Evolutionary conservation across 2,113 vertebrate species (phyloP).

Genomic region (Elgaria multicarinata): DNA sequence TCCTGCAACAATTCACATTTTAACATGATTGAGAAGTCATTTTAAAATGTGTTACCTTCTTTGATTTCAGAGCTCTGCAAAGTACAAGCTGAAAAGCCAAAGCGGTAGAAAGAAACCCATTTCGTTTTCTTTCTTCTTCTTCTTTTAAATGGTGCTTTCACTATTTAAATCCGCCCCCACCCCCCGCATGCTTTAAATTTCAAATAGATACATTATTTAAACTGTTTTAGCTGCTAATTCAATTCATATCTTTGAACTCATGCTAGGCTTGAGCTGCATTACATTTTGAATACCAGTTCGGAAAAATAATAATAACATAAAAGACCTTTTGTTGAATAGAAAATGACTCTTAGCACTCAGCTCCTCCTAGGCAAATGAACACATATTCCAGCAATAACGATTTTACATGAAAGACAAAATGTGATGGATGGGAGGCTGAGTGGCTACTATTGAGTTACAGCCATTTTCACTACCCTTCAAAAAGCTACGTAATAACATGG

Average conservation of each 20-base stretch:
- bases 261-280: constrained; percentile 24
- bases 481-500: constrained; percentile 35
- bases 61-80: not conserved
- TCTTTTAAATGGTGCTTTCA: not conserved
- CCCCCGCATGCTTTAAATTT: constrained; percentile 26
- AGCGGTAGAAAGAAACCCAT: constrained; percentile 33
- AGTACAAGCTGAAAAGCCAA: not conserved
- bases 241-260: constrained; percentile 56
- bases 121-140: not conserved
- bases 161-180: constrained; percentile 38
- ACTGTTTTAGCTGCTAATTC: constrained; percentile 49
- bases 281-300: constrained; percentile 7
- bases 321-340: not conserved
- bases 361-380: constrained; percentile 39
- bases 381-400: constrained; percentile 29
- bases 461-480: constrained; percentile 13
- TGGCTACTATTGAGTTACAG: constrained; percentile 1
- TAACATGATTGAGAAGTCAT: not conserved
- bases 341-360: constrained; percentile 25
- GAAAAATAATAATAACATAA: not conserved
- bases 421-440: constrained; percentile 26
- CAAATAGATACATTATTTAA: constrained; percentile 54
- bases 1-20: not conserved
- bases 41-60: constrained; percentile 19
- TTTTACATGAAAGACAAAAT: constrained; percentile 37